Conservation (phyloP, 1,140 invertebrate species). For the Hycleus phaleratus region DNA sequence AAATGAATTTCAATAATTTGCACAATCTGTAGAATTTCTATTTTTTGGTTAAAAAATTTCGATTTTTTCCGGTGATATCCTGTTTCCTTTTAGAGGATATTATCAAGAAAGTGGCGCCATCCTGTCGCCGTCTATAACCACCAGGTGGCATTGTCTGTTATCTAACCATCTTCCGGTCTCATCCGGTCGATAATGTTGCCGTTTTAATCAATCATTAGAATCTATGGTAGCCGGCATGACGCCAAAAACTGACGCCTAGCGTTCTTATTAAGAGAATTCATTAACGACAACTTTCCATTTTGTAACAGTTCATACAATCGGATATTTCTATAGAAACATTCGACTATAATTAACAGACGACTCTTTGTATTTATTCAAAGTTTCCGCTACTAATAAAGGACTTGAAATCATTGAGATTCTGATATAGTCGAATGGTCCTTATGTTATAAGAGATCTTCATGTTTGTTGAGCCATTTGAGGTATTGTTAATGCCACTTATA, state of each 20-base stretch:
- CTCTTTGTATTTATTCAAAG: too few relatives aligned
- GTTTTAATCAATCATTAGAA: conserved; percentile 23
- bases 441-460: too few relatives aligned
- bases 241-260: conserved; percentile 6
- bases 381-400: too few relatives aligned
- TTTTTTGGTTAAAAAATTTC: background rate
- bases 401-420: too few relatives aligned
- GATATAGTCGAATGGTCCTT: too few relatives aligned
- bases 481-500: too few relatives aligned
- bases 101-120: conserved; percentile 14
- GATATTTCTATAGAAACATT: too few relatives aligned
- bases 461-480: too few relatives aligned
- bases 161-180: background rate
- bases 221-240: conserved; percentile 7
- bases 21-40: background rate
- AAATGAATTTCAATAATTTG: too few relatives aligned
- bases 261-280: background rate
- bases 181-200: conserved; percentile 22
- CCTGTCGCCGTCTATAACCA: background rate
- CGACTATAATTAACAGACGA: too few relatives aligned
- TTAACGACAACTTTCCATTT: too few relatives aligned
- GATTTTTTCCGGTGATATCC: conserved; percentile 3
- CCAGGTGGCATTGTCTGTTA: conserved; percentile 16
- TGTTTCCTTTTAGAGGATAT: background rate
- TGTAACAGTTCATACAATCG: too few relatives aligned